phyloP scores from a whole-genome alignment of 2,888 invertebrate genomes.

The Thereva nobilitata region DNA sequence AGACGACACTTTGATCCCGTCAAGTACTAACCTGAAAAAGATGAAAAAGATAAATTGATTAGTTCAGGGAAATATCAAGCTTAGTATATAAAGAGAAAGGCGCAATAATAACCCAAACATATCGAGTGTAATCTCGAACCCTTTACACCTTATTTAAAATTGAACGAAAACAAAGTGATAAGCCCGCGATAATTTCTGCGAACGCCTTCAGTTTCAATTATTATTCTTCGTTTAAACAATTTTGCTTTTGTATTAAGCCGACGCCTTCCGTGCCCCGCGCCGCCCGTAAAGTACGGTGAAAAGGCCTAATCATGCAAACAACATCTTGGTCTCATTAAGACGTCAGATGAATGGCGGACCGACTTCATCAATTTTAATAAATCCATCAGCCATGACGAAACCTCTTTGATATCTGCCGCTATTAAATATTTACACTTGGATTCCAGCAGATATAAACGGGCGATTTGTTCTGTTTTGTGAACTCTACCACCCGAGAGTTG shows the following conservation, averaged over 20 bases:
- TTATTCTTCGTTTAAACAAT: constrained; percentile 28
- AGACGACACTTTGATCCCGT: too few species aligned
- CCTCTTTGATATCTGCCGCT: constrained; percentile 31
- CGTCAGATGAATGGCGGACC: constrained; percentile 31
- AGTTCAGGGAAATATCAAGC: too few species aligned
- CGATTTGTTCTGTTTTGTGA: constrained; percentile 26
- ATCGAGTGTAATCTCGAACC: too few species aligned
- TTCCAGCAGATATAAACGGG: constrained; percentile 27
- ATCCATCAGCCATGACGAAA: constrained; percentile 33
- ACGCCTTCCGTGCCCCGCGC: neutral
- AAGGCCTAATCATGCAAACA: constrained; percentile 33
- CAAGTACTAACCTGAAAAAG: too few species aligned
- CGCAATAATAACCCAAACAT: too few species aligned
- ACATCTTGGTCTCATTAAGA: constrained; percentile 33
- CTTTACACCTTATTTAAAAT: too few species aligned
- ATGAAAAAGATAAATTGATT: too few species aligned
- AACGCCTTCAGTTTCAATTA: constrained; percentile 30
- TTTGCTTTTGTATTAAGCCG: constrained; percentile 20
- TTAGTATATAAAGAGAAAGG: too few species aligned
- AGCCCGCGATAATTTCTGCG: constrained; percentile 19
- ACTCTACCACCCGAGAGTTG: neutral
- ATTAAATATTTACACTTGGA: constrained; percentile 34
- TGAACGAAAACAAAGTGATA: constrained; percentile 13
- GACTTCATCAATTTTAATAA: constrained; percentile 34
- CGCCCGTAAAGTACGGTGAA: neutral